Conservation (phyloP, 2,888 invertebrate species). For the Penaeus monodon region DNA sequence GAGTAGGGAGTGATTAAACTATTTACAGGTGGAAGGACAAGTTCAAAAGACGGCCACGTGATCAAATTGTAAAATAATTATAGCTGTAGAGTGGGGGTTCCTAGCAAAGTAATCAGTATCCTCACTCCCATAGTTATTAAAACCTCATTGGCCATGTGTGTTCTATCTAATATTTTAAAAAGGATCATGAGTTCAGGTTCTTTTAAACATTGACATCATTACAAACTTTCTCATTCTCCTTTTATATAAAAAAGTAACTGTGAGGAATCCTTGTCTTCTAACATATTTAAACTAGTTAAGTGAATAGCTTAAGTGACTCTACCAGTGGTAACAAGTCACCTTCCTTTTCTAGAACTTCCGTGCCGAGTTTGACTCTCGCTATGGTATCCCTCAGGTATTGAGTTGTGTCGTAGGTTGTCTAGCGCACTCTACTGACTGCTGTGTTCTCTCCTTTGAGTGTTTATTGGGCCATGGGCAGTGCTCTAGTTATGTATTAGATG, state of each 20-base stretch:
- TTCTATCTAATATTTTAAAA: too few relatives aligned
- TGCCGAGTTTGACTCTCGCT: slow-evolving; percentile 90
- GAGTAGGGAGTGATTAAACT: too few relatives aligned
- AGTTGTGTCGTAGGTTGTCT: slow-evolving; percentile 67
- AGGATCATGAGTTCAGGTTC: too few relatives aligned
- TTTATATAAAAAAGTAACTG: not conserved
- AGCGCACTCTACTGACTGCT: slow-evolving; percentile 22
- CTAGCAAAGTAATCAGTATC: too few relatives aligned
- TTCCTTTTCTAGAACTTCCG: slow-evolving; percentile 84
- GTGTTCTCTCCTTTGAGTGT: slow-evolving; percentile 37
- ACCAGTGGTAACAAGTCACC: slow-evolving; percentile 57
- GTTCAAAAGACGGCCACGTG: too few relatives aligned
- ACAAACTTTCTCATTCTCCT: too few relatives aligned
- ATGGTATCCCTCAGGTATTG: slow-evolving; percentile 86
- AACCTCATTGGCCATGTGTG: too few relatives aligned
- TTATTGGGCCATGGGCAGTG: slow-evolving; percentile 31
- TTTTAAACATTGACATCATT: too few relatives aligned
- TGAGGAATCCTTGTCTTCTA: slow-evolving; percentile 24
- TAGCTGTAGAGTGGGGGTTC: too few relatives aligned
- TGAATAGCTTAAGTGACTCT: slow-evolving; percentile 15
- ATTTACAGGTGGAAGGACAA: too few relatives aligned
- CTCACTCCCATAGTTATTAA: too few relatives aligned
- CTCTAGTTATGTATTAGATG: slow-evolving; percentile 25
- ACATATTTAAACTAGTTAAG: slow-evolving; percentile 17
- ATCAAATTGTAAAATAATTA: too few relatives aligned